Evolutionary conservation across 30 jellyfish, hydroid and myxozoan genomes (phyloP).

Genomic region (Clytia hemisphaerica): DNA sequence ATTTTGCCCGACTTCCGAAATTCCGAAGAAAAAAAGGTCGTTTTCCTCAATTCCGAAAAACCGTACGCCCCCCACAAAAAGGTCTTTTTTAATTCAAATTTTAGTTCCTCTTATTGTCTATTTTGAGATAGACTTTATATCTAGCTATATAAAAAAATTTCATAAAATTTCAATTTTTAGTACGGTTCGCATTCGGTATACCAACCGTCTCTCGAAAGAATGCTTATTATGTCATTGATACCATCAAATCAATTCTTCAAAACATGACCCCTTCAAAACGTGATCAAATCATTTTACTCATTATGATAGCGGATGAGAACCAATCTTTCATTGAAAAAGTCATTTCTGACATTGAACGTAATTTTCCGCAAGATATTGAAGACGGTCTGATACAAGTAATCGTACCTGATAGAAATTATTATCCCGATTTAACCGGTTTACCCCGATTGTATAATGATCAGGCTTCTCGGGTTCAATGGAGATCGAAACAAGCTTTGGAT

Average conservation of each 20-base stretch:
- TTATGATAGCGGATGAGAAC: slow-evolving; percentile 58
- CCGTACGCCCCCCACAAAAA: too few relatives aligned
- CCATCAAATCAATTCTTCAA: slow-evolving; percentile 43
- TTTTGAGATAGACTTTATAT: too few relatives aligned
- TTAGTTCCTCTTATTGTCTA: too few relatives aligned
- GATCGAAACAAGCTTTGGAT: slow-evolving; percentile 90
- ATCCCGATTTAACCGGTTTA: slow-evolving; percentile 51
- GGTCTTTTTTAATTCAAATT: too few relatives aligned
- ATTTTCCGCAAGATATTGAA: slow-evolving; percentile 43
- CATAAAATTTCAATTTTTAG: too few relatives aligned
- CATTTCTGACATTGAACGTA: slow-evolving; percentile 1
- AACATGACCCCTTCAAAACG: slow-evolving; percentile 31
- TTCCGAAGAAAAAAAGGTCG: too few relatives aligned
- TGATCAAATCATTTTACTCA: slow-evolving; percentile 46
- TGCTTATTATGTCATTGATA: slow-evolving; percentile 63
- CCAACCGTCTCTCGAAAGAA: slow-evolving; percentile 71
- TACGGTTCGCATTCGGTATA: slow-evolving; percentile 53
- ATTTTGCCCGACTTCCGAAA: too few relatives aligned
- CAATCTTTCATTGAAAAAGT: slow-evolving; percentile 35
- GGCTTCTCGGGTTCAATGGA: slow-evolving; percentile 67
- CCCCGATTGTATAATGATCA: slow-evolving; percentile 74
- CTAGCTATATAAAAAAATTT: too few relatives aligned
- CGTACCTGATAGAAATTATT: slow-evolving; percentile 38
- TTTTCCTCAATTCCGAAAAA: too few relatives aligned
- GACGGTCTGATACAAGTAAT: slow-evolving; percentile 52